These are phyloP conservation scores for Hylyphantes graminicola DNA, from an alignment of 1,140 invertebrate species.

Conservation along the genomic window DNA sequence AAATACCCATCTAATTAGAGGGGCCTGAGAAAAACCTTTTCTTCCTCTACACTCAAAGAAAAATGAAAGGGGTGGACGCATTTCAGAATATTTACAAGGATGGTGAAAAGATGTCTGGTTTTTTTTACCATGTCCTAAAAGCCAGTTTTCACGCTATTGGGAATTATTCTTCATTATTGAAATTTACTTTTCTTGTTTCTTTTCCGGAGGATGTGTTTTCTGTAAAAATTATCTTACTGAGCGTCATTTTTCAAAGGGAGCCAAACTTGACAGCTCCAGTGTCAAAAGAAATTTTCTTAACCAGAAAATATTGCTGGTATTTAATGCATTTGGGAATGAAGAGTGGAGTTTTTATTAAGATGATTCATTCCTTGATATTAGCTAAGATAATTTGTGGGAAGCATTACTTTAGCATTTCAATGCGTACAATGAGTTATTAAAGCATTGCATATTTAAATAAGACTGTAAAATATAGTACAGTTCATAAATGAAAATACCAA, in stretches of 20 bases:
- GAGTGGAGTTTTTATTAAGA: too few species aligned
- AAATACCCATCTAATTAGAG: conserved; percentile 52
- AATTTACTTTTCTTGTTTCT: conserved; percentile 19
- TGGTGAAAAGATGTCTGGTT: not conserved
- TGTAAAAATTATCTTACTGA: conserved; percentile 10
- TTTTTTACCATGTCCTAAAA: conserved; percentile 4
- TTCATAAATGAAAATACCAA: too few species aligned
- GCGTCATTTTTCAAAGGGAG: conserved; percentile 23
- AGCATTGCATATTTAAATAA: too few species aligned
- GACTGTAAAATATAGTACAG: too few species aligned
- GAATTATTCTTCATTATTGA: conserved; percentile 49
- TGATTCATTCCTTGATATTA: too few species aligned
- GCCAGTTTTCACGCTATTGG: conserved; percentile 15
- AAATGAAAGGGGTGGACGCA: conserved; percentile 42
- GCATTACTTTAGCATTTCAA: too few species aligned
- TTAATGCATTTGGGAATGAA: too few species aligned
- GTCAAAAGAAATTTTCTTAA: too few species aligned
- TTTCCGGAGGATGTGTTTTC: not conserved
- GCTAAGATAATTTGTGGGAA: too few species aligned
- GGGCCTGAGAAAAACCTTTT: not conserved
- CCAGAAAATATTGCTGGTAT: too few species aligned
- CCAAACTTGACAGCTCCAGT: conserved; percentile 17
- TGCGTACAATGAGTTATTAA: too few species aligned
- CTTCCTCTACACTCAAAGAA: conserved; percentile 21
- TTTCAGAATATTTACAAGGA: conserved; percentile 19